Conservation (phyloP, 2,888 invertebrate genomes). For the Dichetophora obliterata region DNA sequence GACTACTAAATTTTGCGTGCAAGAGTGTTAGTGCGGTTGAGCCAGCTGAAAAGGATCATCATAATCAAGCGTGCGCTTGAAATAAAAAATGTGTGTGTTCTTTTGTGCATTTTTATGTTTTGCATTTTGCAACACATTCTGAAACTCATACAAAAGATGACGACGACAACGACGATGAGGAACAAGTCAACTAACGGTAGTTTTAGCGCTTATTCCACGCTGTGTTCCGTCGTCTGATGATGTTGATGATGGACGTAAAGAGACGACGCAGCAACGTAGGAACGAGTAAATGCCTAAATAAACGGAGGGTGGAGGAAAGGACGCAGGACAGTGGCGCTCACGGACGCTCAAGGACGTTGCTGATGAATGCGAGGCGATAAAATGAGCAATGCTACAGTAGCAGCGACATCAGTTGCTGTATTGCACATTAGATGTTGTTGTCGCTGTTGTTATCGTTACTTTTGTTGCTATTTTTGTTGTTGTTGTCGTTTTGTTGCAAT, state of each 20-base stretch:
- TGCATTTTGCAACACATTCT: background rate
- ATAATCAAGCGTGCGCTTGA: conserved; percentile 4
- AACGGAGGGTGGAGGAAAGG: background rate
- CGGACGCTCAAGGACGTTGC: background rate
- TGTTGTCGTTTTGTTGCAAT: conserved; percentile 26
- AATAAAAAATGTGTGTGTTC: background rate
- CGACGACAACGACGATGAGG: background rate
- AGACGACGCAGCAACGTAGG: background rate
- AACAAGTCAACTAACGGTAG: background rate
- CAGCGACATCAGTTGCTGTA: conserved; percentile 1
- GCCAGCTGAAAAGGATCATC: background rate
- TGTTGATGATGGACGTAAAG: background rate
- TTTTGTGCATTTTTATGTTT: conserved; percentile 10
- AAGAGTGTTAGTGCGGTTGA: conserved; percentile 15
- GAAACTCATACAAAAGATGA: background rate
- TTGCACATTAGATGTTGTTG: conserved; percentile 10
- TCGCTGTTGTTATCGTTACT: background rate
- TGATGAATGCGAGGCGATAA: conserved; percentile 19
- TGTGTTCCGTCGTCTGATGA: background rate
- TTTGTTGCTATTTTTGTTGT: background rate
- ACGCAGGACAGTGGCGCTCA: background rate
- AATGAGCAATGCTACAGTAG: background rate
- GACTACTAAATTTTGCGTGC: conserved; percentile 17
- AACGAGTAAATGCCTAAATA: background rate
- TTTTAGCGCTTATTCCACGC: background rate